A percentile compares a stretch with the other conserved stretches of the same genome.
Conservation (phyloP, 2,797 vertebrate genomes). For the Hydrocynus forskahlii region DNA sequence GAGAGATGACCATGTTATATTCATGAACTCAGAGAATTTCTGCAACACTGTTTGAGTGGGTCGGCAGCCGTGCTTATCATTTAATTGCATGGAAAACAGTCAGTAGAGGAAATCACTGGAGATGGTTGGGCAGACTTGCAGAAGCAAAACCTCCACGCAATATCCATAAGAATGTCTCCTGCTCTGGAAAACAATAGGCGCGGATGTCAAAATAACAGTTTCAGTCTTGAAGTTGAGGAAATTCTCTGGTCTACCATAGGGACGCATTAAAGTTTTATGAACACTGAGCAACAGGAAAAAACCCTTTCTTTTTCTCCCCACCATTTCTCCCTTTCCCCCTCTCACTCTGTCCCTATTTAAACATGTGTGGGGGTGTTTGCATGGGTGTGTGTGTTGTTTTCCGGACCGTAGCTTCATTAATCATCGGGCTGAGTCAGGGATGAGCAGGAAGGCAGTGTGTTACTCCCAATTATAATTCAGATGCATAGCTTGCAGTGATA, state of each 20-base stretch:
- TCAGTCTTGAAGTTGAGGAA: slow-evolving; percentile 43
- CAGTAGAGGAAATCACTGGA: slow-evolving; percentile 65
- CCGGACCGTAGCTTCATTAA: slow-evolving; percentile 60
- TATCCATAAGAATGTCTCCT: slow-evolving; percentile 39
- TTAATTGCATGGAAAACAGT: slow-evolving; percentile 76
- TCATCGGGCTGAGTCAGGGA: slow-evolving; percentile 51
- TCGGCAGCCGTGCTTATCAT: slow-evolving; percentile 71
- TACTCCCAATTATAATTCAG: slow-evolving; percentile 65
- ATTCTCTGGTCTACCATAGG: slow-evolving; percentile 42
- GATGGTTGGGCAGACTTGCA: slow-evolving; percentile 57
- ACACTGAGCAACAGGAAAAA: slow-evolving; percentile 37
- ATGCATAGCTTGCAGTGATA: slow-evolving; percentile 59
- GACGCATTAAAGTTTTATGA: slow-evolving; percentile 51
- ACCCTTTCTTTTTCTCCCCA: neutral
- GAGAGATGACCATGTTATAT: slow-evolving; percentile 51
- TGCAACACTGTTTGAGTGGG: slow-evolving; percentile 61
- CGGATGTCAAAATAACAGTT: slow-evolving; percentile 48
- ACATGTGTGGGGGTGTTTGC: neutral
- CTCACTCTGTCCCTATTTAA: neutral
- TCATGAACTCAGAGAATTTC: slow-evolving; percentile 61
- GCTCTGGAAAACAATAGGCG: slow-evolving; percentile 48
- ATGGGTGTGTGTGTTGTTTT: slow-evolving; percentile 40
- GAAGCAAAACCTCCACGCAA: slow-evolving; percentile 55
- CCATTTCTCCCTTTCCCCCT: neutral
- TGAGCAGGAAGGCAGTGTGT: slow-evolving; percentile 45